Conservation (phyloP, 2,113 vertebrate genomes). For the Puffinus mauretanicus region DNA sequence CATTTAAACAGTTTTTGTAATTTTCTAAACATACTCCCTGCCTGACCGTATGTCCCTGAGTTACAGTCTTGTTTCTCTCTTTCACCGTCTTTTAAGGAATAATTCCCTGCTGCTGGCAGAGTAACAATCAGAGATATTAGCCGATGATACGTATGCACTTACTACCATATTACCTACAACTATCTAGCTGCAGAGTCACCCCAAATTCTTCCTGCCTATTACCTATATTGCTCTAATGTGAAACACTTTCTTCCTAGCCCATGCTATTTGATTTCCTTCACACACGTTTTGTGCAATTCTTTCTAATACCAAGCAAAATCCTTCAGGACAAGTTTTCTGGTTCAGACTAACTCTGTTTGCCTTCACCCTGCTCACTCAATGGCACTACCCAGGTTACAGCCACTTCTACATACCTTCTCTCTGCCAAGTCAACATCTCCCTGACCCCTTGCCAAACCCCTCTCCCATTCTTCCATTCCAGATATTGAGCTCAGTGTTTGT, state of each 20-base stretch:
- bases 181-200: background rate
- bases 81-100: background rate
- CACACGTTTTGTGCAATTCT: background rate
- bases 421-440: constrained; percentile 6
- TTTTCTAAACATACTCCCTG: background rate
- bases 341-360: background rate
- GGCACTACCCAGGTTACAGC: background rate
- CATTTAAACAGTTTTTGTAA: background rate
- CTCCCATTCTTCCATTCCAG: background rate
- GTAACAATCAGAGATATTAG: background rate
- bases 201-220: background rate
- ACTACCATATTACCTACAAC: background rate
- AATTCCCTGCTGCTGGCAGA: background rate
- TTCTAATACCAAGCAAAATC: background rate
- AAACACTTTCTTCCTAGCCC: background rate
- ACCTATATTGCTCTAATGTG: background rate
- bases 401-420: background rate
- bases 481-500: background rate
- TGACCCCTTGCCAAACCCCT: background rate
- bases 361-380: background rate
- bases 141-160: background rate
- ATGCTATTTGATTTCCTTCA: background rate
- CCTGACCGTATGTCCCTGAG: background rate
- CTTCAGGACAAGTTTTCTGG: background rate
- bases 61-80: background rate